Evolutionary conservation across 2,888 invertebrate genomes (phyloP), one percentile per base, ranked within the genome.

Genomic region (Drosophila stalkeri): DNA sequence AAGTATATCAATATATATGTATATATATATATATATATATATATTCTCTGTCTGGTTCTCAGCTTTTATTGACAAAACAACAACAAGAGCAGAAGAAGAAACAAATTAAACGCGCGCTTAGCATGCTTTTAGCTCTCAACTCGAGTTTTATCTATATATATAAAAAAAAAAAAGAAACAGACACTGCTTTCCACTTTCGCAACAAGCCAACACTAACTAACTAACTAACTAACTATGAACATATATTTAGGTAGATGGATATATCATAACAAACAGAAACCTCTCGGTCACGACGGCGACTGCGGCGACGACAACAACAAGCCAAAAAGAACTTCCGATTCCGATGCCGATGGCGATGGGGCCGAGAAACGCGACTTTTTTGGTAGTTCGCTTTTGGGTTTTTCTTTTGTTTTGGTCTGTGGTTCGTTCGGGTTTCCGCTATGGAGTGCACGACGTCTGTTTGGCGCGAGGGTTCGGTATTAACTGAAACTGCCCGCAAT

Each of bases 41-140:
- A 57, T 54, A 47, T 60, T 46, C 44, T 55, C 44, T 55, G 55
- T 67, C 64, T 64, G 59, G 55, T 67, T 51, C 66, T 78, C 65
- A 54, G 70, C 18, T 61, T 78, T 82, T 86, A 88, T 88, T 88
- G 89, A 88, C 89, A 89, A 89, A 88, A 88, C 87, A 88, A 20
- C 20, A 54, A 80, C 73, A 88, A 86, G 68, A 72, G 56, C 37
- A 73, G 72, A 68, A 72, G 59, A 72, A 72, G 63, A 46, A 79
- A 72, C 77, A 88, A 69, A 73, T 60, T 73, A 18, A 81, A 71
- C 69, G 82, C 80, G 75, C 81, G 75, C 68, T 70, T 80, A 62
- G 73, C 72, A 77, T 80, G 80, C 68, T 69, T 72, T 79, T 69
- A 66, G 56, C 66, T 66, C 66, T 75, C 35, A 54, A 63, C 44